Conservation (phyloP, 2,888 invertebrate species). For the Acleris literana region DNA sequence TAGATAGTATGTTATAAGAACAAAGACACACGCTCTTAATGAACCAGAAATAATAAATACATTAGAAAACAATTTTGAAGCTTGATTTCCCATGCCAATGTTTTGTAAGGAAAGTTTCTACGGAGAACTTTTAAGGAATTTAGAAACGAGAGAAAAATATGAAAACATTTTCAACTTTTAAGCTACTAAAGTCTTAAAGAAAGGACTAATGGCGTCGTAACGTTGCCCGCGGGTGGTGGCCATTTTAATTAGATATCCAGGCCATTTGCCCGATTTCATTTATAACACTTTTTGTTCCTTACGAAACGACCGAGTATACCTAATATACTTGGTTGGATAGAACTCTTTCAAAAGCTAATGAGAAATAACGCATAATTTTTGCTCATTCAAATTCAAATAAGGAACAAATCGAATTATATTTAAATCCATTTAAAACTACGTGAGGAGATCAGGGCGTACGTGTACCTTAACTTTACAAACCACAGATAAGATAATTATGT, state of each 20-base stretch:
- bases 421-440: background rate
- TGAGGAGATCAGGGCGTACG: too few relatives aligned
- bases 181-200: slow-evolving; percentile 15
- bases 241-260: slow-evolving; percentile 24
- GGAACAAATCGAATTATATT: background rate
- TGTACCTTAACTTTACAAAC: slow-evolving; percentile 1
- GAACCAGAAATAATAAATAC: background rate
- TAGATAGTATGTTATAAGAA: background rate
- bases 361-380: background rate
- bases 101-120: too few relatives aligned
- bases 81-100: background rate
- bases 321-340: background rate
- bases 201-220: slow-evolving; percentile 30
- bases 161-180: background rate
- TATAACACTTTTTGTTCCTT: slow-evolving; percentile 9
- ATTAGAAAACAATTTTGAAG: slow-evolving; percentile 30
- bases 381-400: background rate
- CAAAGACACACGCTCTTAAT: slow-evolving; percentile 3
- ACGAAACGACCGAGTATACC: background rate
- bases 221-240: slow-evolving; percentile 15
- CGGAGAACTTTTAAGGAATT: background rate
- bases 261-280: slow-evolving; percentile 30
- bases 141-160: background rate
- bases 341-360: background rate
- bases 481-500: slow-evolving; percentile 18